phyloP scores from a whole-genome alignment of 23 tunicate species.

The Trididemnum miniatum region DNA sequence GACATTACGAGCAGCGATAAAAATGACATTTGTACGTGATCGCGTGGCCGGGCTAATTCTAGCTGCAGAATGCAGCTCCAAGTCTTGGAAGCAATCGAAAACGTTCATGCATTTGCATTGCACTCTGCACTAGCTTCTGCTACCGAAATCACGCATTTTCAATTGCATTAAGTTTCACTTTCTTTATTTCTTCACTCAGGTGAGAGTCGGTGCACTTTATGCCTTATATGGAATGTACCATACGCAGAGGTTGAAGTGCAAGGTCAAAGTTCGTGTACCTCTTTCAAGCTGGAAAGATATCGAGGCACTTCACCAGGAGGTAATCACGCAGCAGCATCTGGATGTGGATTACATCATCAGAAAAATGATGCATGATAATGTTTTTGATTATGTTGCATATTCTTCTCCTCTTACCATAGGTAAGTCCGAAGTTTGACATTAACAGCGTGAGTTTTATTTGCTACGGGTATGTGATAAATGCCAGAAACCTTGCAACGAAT shows the following conservation, averaged over 20 bases:
- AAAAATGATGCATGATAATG: constrained; percentile 52
- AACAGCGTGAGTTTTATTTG: background rate
- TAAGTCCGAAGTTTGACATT: constrained; percentile 6
- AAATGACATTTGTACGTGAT: no score
- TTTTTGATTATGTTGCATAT: constrained; percentile 65
- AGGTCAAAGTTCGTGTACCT: constrained; percentile 64
- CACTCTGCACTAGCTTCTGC: no score
- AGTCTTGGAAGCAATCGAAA: no score
- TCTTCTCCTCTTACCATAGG: constrained; percentile 69
- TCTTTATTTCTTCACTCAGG: no score
- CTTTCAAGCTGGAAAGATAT: constrained; percentile 65
- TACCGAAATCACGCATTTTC: no score
- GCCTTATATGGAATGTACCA: constrained; percentile 57
- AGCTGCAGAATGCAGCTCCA: no score
- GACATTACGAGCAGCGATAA: no score
- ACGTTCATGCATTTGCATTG: no score
- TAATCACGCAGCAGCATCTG: constrained; percentile 58
- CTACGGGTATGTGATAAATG: no score
- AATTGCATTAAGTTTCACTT: no score
- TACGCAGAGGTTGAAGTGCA: constrained; percentile 52
- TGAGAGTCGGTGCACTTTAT: constrained; percentile 80
- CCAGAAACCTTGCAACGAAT: no score
- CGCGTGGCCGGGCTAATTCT: no score
- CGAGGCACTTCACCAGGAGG: constrained; percentile 49
- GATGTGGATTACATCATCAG: constrained; percentile 84